phyloP scores from a whole-genome alignment of 2,113 vertebrate species.

The Thryonomys swinderianus region DNA sequence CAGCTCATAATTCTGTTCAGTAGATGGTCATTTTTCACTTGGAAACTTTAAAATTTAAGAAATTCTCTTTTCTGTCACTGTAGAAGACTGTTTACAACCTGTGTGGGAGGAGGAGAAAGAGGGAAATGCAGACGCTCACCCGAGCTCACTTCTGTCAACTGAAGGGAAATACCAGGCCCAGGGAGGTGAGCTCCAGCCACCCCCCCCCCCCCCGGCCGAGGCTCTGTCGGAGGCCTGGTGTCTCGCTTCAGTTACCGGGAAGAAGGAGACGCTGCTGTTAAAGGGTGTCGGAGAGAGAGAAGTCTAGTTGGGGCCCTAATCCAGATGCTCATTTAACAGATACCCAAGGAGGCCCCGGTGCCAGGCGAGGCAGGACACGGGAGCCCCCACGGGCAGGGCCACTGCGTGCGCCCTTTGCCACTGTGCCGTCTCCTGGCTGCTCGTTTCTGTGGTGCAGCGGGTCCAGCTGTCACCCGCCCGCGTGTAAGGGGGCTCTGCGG shows the following conservation, averaged over 20 bases:
- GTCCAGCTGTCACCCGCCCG: background rate
- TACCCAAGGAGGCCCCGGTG: background rate
- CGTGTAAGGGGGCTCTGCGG: background rate
- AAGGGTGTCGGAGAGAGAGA: background rate
- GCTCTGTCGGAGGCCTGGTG: rapidly evolving
- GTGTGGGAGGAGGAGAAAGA: background rate
- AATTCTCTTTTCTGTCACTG: background rate
- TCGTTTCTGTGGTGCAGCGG: background rate
- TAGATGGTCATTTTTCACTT: conserved; percentile 32
- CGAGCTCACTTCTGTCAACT: rapidly evolving
- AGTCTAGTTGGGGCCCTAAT: background rate
- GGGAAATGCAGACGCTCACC: too few relatives aligned
- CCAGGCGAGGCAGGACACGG: background rate
- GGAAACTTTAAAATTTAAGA: conserved; percentile 50
- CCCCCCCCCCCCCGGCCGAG: rapidly evolving
- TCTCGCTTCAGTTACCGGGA: background rate
- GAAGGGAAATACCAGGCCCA: background rate
- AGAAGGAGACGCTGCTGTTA: background rate
- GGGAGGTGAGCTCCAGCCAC: background rate
- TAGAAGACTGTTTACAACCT: background rate
- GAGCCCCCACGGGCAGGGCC: background rate
- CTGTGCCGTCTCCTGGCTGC: too few relatives aligned
- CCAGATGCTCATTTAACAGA: background rate
- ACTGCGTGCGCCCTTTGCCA: rapidly evolving
- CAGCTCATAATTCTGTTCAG: background rate